These are phyloP conservation scores for Oenanthe oenanthe DNA, from an alignment of 2,113 vertebrate genomes.

Conservation along the genomic window DNA sequence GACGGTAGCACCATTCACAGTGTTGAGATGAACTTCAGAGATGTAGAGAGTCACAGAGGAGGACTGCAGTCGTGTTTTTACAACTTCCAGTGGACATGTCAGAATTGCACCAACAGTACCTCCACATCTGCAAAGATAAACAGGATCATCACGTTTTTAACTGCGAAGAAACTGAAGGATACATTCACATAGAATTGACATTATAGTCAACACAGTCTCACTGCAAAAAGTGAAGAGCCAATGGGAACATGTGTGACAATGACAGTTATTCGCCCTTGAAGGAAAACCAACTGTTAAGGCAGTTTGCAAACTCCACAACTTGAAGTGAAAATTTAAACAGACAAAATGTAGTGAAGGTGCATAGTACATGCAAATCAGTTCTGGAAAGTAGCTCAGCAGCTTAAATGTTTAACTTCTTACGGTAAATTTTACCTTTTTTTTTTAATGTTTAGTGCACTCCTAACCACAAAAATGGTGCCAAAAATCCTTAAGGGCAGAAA, in stretches of 20 bases:
- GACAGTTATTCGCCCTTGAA: background rate
- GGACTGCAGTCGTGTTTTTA: conserved; percentile 96
- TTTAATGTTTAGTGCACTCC: background rate
- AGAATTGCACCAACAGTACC: conserved; percentile 97
- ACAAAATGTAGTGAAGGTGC: background rate
- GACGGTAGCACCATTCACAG: conserved; percentile 87
- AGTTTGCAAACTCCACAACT: background rate
- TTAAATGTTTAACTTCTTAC: conserved; percentile 34
- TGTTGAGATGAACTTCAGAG: conserved; percentile 93
- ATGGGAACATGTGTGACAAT: rapidly evolving
- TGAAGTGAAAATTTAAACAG: background rate
- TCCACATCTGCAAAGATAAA: conserved; percentile 84
- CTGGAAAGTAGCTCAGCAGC: background rate
- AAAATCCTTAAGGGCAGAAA: background rate
- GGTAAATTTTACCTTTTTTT: conserved; percentile 18
- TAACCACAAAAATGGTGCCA: background rate
- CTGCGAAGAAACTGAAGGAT: background rate
- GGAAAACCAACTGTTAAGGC: background rate
- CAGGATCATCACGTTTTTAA: background rate
- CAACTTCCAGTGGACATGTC: conserved; percentile 98
- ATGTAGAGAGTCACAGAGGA: conserved; percentile 93
- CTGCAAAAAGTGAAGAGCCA: background rate
- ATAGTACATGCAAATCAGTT: background rate
- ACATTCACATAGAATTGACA: background rate
- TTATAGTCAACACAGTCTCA: background rate